Percentiles rank a stretch among this genome's conserved stretches.
These are phyloP conservation scores for Vannuccia rotundouncinata DNA, from an alignment of 2,888 invertebrate genomes.

Conservation along the genomic window DNA sequence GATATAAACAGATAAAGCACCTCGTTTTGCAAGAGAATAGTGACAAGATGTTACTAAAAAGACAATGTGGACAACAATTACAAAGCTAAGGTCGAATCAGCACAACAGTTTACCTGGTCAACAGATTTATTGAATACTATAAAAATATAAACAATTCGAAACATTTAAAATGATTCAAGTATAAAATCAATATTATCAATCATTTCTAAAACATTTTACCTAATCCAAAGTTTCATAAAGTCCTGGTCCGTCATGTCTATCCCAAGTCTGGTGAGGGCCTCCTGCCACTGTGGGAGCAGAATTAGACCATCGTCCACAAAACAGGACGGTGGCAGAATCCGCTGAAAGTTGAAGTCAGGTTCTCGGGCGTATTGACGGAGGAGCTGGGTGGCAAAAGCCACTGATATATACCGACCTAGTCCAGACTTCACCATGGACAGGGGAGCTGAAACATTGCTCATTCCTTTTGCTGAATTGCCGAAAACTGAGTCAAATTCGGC, in stretches of 20 bases:
- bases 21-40: no score
- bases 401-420: background rate
- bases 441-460: no score
- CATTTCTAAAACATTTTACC: background rate
- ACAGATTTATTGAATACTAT: no score
- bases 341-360: background rate
- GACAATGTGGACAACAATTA: no score
- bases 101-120: no score
- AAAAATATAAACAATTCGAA: no score
- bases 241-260: background rate
- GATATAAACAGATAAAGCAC: no score
- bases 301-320: background rate
- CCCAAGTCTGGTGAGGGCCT: background rate
- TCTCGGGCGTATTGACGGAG: background rate
- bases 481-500: background rate
- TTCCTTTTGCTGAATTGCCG: background rate
- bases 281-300: background rate
- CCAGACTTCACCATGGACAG: background rate
- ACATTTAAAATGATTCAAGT: no score
- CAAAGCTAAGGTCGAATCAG: no score
- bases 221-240: background rate
- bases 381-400: background rate
- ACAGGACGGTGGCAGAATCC: background rate
- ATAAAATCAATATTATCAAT: no score
- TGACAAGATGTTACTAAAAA: no score